phyloP scores from a whole-genome alignment of 2,113 vertebrate species.

The Cettia cetti region DNA sequence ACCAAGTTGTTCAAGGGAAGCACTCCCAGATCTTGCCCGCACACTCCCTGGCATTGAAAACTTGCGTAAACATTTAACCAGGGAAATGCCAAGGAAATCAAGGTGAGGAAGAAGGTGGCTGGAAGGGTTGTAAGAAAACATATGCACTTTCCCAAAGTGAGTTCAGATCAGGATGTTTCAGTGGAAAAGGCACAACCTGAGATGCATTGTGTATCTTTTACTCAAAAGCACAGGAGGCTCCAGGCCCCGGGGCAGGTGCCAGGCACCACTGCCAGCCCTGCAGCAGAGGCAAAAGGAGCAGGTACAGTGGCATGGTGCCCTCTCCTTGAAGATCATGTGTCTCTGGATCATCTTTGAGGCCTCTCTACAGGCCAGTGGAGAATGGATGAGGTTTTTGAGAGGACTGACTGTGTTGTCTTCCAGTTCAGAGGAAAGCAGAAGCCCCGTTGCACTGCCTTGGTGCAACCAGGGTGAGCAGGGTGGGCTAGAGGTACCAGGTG shows the following conservation, averaged over 20 bases:
- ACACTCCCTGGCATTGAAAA: not conserved
- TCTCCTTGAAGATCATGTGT: not conserved
- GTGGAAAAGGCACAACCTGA: not conserved
- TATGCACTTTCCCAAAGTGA: not conserved
- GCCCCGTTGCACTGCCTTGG: not conserved
- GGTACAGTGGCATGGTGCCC: not conserved
- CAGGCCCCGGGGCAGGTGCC: rapidly evolving
- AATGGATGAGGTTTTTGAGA: not conserved
- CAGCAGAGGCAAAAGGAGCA: not conserved
- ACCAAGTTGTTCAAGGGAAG: not conserved
- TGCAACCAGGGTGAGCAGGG: rapidly evolving
- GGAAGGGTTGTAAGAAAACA: not conserved
- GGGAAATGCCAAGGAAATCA: constrained; percentile 10
- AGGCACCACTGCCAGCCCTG: rapidly evolving
- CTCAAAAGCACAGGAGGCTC: not conserved
- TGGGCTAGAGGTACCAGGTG: not conserved
- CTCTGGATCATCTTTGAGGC: not conserved
- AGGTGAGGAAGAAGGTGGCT: constrained; percentile 10
- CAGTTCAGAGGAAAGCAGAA: not conserved
- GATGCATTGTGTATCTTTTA: not conserved
- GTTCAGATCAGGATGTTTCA: not conserved
- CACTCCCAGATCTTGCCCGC: not conserved
- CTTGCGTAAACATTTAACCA: constrained; percentile 15
- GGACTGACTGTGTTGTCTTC: rapidly evolving
- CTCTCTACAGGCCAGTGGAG: rapidly evolving